These are phyloP conservation scores for Machimus atricapillus DNA, from an alignment of 2,888 invertebrate genomes.

Conservation along the genomic window DNA sequence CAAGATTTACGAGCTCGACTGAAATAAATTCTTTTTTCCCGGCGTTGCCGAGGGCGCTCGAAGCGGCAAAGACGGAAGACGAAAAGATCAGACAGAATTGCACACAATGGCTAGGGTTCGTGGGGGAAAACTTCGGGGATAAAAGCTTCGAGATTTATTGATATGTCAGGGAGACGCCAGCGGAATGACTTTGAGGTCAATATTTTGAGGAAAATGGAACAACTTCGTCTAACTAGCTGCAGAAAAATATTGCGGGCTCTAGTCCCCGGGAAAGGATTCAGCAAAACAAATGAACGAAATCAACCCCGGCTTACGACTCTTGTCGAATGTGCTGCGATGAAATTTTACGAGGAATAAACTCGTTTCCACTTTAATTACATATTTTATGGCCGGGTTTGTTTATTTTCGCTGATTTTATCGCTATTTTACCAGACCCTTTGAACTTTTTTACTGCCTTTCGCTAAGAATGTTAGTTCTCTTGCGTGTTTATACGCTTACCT, in stretches of 20 bases:
- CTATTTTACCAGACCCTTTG: background rate
- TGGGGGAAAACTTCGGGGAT: constrained; percentile 13
- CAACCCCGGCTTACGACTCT: background rate
- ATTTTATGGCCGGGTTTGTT: background rate
- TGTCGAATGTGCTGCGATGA: constrained; percentile 20
- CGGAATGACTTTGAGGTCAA: constrained; percentile 41
- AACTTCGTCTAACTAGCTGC: constrained; percentile 29
- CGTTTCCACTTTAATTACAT: constrained; percentile 11
- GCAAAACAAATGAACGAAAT: background rate
- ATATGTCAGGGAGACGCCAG: constrained; percentile 36
- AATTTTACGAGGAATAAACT: constrained; percentile 30
- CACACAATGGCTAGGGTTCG: background rate
- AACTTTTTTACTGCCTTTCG: background rate
- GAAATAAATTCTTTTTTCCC: constrained; percentile 31
- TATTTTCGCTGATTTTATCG: background rate
- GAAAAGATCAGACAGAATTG: constrained; percentile 31
- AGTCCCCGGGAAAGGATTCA: background rate
- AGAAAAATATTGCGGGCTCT: background rate
- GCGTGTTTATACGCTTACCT: background rate
- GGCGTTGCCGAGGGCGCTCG: background rate
- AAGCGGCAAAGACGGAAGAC: constrained; percentile 7
- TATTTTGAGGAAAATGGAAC: constrained; percentile 25
- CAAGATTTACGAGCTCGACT: constrained; percentile 33
- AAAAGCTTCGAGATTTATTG: constrained; percentile 38
- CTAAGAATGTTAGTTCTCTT: background rate